These are phyloP conservation scores for Ochropleura leucogaster DNA, from an alignment of 2,888 invertebrate species.

Conservation along the genomic window DNA sequence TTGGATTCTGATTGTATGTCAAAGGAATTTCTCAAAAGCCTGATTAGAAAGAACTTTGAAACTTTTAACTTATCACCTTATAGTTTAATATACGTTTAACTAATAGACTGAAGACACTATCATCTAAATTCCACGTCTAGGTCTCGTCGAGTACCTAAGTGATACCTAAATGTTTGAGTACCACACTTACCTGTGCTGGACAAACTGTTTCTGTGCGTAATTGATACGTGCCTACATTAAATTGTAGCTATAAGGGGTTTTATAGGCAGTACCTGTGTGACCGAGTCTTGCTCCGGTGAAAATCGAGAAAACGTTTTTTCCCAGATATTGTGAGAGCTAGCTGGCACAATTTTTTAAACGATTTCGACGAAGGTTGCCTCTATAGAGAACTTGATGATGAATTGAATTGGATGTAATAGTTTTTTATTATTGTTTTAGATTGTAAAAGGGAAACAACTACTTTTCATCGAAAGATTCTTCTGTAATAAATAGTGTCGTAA, in stretches of 20 bases:
- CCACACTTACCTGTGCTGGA: background rate
- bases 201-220: background rate
- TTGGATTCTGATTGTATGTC: background rate
- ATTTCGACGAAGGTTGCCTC: too few relatives aligned
- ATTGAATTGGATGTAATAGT: too few relatives aligned
- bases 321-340: too few relatives aligned
- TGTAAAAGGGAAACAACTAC: background rate
- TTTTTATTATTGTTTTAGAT: too few relatives aligned
- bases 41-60: background rate
- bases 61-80: background rate
- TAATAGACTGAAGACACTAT: background rate
- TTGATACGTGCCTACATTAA: background rate
- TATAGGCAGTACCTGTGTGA: background rate
- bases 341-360: too few relatives aligned
- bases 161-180: constrained; percentile 2
- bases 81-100: background rate
- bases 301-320: too few relatives aligned
- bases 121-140: background rate
- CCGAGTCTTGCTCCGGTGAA: too few relatives aligned
- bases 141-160: background rate
- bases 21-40: background rate
- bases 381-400: too few relatives aligned
- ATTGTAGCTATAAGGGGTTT: background rate
- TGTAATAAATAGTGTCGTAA: background rate
- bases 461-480: background rate